Evolutionary conservation across 2,113 vertebrate genomes (phyloP).

Genomic region (Megaceryle maxima): DNA sequence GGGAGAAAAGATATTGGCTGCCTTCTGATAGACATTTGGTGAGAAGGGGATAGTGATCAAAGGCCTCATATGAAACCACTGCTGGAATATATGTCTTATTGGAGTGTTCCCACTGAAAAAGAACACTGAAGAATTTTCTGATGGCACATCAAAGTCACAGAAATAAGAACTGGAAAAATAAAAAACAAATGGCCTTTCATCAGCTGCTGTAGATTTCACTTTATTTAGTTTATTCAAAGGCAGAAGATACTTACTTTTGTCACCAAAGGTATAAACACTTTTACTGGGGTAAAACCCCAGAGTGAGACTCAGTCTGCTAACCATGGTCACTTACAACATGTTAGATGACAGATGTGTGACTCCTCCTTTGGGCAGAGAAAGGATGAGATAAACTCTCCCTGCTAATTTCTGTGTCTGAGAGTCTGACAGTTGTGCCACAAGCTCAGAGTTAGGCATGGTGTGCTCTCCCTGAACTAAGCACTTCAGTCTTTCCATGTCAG

Average conservation of each 20-base stretch:
- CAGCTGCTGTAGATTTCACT: not conserved
- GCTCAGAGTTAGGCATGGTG: not conserved
- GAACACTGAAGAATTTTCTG: not conserved
- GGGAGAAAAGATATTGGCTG: not conserved
- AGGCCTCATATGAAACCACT: not conserved
- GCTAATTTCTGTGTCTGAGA: fast-evolving
- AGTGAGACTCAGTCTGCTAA: not conserved
- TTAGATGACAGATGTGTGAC: not conserved
- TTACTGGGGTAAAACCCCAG: not conserved
- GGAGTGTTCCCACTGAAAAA: not conserved
- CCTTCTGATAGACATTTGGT: not conserved
- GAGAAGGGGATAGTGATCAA: not conserved
- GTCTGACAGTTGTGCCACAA: not conserved
- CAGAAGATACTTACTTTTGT: not conserved
- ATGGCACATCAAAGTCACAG: not conserved
- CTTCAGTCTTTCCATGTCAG: not conserved
- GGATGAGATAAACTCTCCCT: not conserved
- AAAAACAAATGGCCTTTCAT: not conserved
- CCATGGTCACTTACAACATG: not conserved
- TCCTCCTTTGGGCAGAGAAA: not conserved
- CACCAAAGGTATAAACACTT: not conserved
- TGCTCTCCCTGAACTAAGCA: not conserved
- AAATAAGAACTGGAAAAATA: not conserved
- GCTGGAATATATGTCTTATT: not conserved
- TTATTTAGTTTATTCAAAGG: not conserved